Evolutionary conservation across 2,797 vertebrate genomes (phyloP), one percentile per base, ranked within the genome.

Genomic region (Cottoperca gobio): DNA sequence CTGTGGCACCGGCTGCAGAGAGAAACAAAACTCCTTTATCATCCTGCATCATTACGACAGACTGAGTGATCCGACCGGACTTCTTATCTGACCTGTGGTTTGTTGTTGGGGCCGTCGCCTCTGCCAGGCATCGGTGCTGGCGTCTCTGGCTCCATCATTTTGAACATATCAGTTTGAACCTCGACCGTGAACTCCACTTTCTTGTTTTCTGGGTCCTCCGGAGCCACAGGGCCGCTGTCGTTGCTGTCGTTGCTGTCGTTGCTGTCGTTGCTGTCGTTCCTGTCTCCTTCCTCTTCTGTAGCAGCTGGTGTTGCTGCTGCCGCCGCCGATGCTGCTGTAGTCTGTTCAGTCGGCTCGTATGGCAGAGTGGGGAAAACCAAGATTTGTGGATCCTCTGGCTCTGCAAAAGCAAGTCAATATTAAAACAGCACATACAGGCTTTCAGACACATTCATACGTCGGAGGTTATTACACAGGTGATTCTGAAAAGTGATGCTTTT

Each of bases 31-130:
- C 16, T 14, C 31, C 4, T 69, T 40, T 42, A 28, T 50, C 26
- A 54, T 52, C n/a, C 11, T n/a, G n/a, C 14, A 17, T 26, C 0
- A 0, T 33, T 10, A 14, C 24, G 10, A 45, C 19, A n/a, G 10
- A 10, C 11, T 12, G 11, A 33, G 2, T 35, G 3, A 55, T 49
- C 31, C 67, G 45, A 28, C 50, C 5, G 13, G 6, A 23, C 24
- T 24, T 2, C 11, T 37, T 35, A 8, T 61, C 71, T 79, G 65
- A 93, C 92, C 91, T 71, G n/a, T 28, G 87, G 88, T 13, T 26
- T 19, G 49, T 79, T 74, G 12, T 10, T 16, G 0, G 86, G 74
- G 2, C 86, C 85, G 2, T 93, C 91, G 0, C 91, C 90, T 81
- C 89, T 89, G 46, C 82, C 14, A 4, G 91, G 87, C 14, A 24